Conservation (phyloP, 2,888 invertebrate species). For the Thysanoteuthis rhombus region DNA sequence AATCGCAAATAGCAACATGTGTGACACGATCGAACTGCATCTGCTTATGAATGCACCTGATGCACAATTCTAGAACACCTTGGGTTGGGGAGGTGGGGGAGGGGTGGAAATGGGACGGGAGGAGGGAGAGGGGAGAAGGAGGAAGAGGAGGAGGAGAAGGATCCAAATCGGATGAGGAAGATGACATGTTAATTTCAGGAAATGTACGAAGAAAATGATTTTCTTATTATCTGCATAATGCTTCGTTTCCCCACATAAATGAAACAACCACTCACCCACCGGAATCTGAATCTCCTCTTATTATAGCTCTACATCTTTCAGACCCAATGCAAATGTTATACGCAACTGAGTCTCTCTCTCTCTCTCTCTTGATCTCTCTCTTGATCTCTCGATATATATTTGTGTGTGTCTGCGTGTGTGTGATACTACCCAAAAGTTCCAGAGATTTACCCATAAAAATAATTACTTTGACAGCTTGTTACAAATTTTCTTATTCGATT, state of each 20-base stretch:
- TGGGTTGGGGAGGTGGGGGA: not conserved
- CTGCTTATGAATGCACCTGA: not conserved
- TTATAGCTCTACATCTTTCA: too few relatives aligned
- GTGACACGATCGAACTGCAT: not conserved
- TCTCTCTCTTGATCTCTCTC: too few relatives aligned
- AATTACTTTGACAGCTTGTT: too few relatives aligned
- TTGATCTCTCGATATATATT: too few relatives aligned
- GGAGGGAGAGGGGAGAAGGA: not conserved
- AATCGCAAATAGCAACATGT: not conserved
- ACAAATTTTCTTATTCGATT: too few relatives aligned
- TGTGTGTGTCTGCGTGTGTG: too few relatives aligned
- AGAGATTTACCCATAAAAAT: too few relatives aligned
- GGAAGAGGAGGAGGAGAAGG: not conserved
- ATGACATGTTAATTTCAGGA: not conserved
- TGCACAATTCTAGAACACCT: not conserved
- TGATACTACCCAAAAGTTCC: too few relatives aligned
- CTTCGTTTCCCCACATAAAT: not conserved
- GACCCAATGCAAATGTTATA: too few relatives aligned
- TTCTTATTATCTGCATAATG: not conserved
- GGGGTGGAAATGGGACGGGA: too few relatives aligned
- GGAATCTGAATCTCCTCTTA: not conserved
- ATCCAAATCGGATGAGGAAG: not conserved
- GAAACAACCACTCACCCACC: not conserved
- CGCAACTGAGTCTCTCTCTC: too few relatives aligned
- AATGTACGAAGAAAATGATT: not conserved